phyloP scores from a whole-genome alignment of 2,888 invertebrate genomes.

The Orchestes rusci region DNA sequence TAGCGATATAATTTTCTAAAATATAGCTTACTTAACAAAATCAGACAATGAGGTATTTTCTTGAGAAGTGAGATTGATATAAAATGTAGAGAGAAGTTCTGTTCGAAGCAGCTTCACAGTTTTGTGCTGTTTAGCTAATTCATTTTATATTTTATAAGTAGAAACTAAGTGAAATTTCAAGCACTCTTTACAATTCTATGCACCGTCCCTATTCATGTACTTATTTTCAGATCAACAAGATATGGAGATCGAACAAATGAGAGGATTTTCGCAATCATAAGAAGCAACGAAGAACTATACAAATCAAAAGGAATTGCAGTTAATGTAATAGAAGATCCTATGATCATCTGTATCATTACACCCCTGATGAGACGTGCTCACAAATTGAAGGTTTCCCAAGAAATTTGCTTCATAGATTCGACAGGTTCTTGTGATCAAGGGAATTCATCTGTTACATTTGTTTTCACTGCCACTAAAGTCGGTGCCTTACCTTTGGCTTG shows the following conservation, averaged over 20 bases:
- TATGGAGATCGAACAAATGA: background rate
- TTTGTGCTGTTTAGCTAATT: too few species aligned
- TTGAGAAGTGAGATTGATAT: too few species aligned
- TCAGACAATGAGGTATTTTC: too few species aligned
- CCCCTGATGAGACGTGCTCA: background rate
- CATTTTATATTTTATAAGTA: too few species aligned
- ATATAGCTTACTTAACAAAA: too few species aligned
- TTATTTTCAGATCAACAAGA: background rate
- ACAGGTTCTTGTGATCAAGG: background rate
- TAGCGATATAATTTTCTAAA: too few species aligned
- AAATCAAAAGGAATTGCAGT: background rate
- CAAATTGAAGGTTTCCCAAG: too few species aligned
- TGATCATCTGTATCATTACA: background rate
- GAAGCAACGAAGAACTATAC: background rate
- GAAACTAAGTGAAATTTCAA: too few species aligned
- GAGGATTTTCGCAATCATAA: background rate
- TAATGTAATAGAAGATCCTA: background rate
- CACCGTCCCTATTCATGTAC: too few species aligned
- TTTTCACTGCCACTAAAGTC: background rate
- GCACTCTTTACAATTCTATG: too few species aligned
- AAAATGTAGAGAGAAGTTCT: too few species aligned
- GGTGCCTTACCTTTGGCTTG: background rate
- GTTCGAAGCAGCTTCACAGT: too few species aligned
- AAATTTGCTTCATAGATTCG: background rate
- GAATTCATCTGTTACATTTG: background rate